A percentile compares a stretch with the other conserved stretches of the same genome.
Conservation (phyloP, 1,140 invertebrate species). For the Maniola jurtina region DNA sequence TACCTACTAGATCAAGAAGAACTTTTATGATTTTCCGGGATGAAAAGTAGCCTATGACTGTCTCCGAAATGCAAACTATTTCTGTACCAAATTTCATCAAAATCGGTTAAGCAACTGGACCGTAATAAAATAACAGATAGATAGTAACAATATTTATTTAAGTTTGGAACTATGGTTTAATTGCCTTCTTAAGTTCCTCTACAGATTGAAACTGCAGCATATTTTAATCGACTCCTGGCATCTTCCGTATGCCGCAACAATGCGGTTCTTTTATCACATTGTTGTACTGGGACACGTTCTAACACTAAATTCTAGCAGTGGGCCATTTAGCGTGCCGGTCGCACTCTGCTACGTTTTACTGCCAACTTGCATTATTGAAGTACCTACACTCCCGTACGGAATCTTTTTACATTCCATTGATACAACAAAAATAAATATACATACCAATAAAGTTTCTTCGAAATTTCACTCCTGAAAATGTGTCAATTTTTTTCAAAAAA, state of each 20-base stretch:
- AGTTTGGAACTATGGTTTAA: no score
- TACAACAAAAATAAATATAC: background rate
- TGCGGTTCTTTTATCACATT: constrained; percentile 54
- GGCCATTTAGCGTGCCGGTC: constrained; percentile 60
- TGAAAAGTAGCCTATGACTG: no score
- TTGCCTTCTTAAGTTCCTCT: background rate
- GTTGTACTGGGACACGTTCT: constrained; percentile 65
- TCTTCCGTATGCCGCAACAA: constrained; percentile 6
- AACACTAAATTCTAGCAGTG: constrained; percentile 58
- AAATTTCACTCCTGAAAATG: no score
- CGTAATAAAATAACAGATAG: no score
- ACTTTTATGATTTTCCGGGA: no score
- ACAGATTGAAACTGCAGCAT: background rate
- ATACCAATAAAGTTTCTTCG: background rate
- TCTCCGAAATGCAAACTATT: no score
- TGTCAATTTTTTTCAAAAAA: no score
- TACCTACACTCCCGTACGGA: constrained; percentile 38
- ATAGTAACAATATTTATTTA: no score
- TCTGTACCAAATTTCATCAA: no score
- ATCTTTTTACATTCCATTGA: constrained; percentile 45
- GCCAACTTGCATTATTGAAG: constrained; percentile 60
- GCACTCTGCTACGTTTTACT: constrained; percentile 59
- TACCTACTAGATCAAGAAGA: no score
- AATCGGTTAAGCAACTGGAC: no score
- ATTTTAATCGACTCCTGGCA: background rate